Evolutionary conservation across 2,888 invertebrate genomes (phyloP), one percentile per base, ranked within the genome.

Genomic region (Drosophila tanythrix): DNA sequence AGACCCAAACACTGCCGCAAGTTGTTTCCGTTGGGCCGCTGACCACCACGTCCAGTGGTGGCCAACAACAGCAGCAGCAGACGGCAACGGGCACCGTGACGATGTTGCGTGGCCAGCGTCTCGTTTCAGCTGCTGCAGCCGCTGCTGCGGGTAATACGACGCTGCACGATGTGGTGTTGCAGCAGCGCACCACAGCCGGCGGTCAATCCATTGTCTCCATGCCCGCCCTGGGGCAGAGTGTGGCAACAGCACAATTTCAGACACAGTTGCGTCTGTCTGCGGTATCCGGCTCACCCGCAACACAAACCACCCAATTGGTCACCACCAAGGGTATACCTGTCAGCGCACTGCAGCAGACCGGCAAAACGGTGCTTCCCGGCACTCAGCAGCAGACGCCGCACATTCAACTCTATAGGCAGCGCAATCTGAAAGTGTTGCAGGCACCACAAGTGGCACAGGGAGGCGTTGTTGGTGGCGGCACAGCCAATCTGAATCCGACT

Each of bases 11-110:
- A 64, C 58, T 92, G 64, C 92, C 93, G 0, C 93, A 93, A 76
- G 93, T 94, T 38, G 93, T 94, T 2, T 92, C 93, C 21, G 92
- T 94, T 51, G 91, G 94, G 63, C 92, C 93, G 50, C 75, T 94
- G 67, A 90, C 94, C 84, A 90, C 94, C 77, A 88, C 93, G 50
- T 91, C 93, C 3, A 88, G 91, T 27, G 88, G 88, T 11, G 80
- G 92, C 65, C 91, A 90, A 51, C 89, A 79, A 51, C 82, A 82
- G 4, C 80, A 81, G 53, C 74, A 74, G 21, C 74, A 71, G 58
- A 62, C 52, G 13, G 18, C 92, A 33, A 90, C 92, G 10, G 90
- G 90, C 1, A 91, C 92, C 0, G 92, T 93, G 3, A 91, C 93
- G 27, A 89, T 92, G 48, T 60, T 93, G 67, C 89, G 93, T 7